These are phyloP conservation scores for Pangasius djambal DNA, from an alignment of 2,797 vertebrate species.

Conservation along the genomic window DNA sequence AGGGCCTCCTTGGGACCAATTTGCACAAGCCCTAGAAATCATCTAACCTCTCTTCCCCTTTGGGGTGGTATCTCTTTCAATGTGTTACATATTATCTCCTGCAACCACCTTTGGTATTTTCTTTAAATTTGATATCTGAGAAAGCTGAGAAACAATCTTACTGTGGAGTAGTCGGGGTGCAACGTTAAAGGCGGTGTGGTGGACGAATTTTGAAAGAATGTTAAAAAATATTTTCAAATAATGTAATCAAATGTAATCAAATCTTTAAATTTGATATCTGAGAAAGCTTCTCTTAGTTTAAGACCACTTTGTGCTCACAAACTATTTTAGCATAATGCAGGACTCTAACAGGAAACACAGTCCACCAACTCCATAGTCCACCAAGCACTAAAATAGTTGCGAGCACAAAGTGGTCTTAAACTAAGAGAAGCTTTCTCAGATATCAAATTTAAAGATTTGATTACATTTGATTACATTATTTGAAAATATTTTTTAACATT, in stretches of 20 bases:
- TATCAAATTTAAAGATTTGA: not conserved
- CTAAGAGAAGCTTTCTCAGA: not conserved
- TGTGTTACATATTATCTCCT: not conserved
- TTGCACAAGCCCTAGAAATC: not conserved
- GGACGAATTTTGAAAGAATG: too few relatives aligned
- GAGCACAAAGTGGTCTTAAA: not conserved
- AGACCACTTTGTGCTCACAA: not conserved
- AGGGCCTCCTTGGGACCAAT: not conserved
- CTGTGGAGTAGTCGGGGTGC: too few relatives aligned
- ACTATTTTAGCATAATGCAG: not conserved
- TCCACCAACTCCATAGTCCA: not conserved
- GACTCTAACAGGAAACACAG: not conserved
- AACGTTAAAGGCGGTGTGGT: too few relatives aligned
- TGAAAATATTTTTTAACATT: too few relatives aligned
- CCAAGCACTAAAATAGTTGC: not conserved
- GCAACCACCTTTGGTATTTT: not conserved
- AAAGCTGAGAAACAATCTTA: too few relatives aligned
- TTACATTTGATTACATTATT: not conserved
- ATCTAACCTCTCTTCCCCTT: not conserved
- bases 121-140: not conserved
- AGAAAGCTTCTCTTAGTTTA: not conserved
- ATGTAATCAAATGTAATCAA: too few relatives aligned
- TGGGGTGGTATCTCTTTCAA: not conserved
- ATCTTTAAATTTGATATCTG: not conserved
- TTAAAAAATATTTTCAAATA: too few relatives aligned